Evolutionary conservation across 2,797 vertebrate species (phyloP), one percentile per base, ranked within the genome.

Genomic region (Euthynnus affinis): DNA sequence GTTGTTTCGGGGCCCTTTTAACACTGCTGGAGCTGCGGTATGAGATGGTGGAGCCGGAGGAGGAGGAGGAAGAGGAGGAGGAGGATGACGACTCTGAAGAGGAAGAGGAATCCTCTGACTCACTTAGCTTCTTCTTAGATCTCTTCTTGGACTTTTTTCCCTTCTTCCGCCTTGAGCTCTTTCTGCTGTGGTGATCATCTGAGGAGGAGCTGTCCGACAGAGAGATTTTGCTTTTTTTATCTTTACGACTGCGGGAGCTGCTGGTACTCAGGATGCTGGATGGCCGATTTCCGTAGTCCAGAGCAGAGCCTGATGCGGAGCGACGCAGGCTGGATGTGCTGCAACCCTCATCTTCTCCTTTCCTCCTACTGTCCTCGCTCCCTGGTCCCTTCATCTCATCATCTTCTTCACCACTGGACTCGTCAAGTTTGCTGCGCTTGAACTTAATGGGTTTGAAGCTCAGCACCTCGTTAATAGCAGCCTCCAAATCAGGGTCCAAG

Each of bases 381-480:
- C 91, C 87, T 10, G 25, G 66, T 1, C 44, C 78, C 64, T 84
- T 91, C 0, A 94, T 94, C 64, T 88, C 85, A 20, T 84, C 86
- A 17, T 86, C 95, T 12, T 96, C 91, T 0, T 97, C 97, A 0
- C 93, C 96, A 2, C 97, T 97, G 0, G 97, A 97, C 62, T 97
- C 96, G 0, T 96, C 96, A 27, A 97, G 94, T 81, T 96, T 97
- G 86, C 96, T 97, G 65, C 96, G 95, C 90, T 96, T 96, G 82
- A 96, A 96, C 57, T 96, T 93, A 61, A 93, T 93, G 13, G 97
- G 97, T 80, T 97, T 98, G 92, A 99, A 99, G 91, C 95, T 98
- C 81, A 99, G 90, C 65, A 99, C 98, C 90, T 99, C 98, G 0
- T 97, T 97, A 91, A 99, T 99, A 58, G 98, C 98, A 0, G 98